Evolutionary conservation across 2,797 vertebrate genomes (phyloP), one percentile per base, ranked within the genome.

Genomic region (Etheostoma nigrum): DNA sequence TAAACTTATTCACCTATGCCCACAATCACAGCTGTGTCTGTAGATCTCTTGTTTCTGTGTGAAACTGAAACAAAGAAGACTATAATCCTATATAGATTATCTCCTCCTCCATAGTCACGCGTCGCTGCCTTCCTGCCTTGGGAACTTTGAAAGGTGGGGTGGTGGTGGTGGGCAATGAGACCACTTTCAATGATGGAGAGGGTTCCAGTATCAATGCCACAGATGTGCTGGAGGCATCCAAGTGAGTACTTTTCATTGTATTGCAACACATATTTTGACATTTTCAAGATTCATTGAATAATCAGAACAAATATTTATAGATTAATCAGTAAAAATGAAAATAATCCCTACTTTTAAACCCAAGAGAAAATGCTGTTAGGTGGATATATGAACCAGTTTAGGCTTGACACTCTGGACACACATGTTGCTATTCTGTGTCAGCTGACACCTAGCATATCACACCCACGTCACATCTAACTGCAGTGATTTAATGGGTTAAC

Each of bases 191-290:
- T 0, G 89, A 90, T 0, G 96, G 92, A 1, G 23, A 0, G 0
- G 95, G 94, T 1, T 4, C 0, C 0, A 90, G 0, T 30, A 23
- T 96, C 73, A 98, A 96, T 6, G 94, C 97, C 82, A 95, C 95
- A 0, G 96, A 98, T 0, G 93, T 99, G 67, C 91, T 98, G 72
- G 97, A 98, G 14, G 98, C 97, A 0, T 96, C 97, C 65, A 99
- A 96, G 98, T 99, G 79, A 92, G 95, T 90, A 27, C 0, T 15
- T 3, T 58, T 42, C 12, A 4, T 21, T 59, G 11, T 18, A 2
- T 33, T 9, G 13, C 4, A 62, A 21, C 25, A 9, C 19, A 19
- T 4, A 36, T 21, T 67, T 45, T 27, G 0, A 45, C 25, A 10
- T 18, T 45, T 21, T 16, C 10, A 25, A 9, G 15, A 54, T 53